Conservation (phyloP, 2,113 vertebrate genomes). For the Oncorhynchus clarkii region DNA sequence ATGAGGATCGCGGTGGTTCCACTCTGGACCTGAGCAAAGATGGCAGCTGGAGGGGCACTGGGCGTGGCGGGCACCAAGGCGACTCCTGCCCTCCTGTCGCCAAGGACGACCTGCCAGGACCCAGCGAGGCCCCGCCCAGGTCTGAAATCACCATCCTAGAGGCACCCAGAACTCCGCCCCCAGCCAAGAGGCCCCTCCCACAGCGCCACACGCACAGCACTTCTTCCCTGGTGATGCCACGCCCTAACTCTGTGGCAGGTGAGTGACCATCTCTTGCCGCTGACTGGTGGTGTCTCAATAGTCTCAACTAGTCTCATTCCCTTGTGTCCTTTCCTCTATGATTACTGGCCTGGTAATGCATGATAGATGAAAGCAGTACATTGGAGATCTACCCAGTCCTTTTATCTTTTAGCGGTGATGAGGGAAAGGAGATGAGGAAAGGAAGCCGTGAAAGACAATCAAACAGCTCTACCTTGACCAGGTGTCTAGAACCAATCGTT, state of each 20-base stretch:
- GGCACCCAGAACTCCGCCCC: conserved; percentile 61
- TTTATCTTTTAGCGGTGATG: too few relatives aligned
- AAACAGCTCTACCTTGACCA: too few relatives aligned
- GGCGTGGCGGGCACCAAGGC: conserved; percentile 63
- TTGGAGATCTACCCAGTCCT: too few relatives aligned
- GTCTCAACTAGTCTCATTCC: too few relatives aligned
- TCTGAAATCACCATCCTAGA: conserved; percentile 30
- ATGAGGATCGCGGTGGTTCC: conserved; percentile 91
- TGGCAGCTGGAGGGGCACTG: conserved; percentile 68
- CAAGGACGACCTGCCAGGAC: conserved; percentile 70
- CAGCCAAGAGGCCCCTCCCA: conserved; percentile 73
- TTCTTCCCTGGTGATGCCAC: conserved; percentile 85
- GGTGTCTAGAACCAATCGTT: too few relatives aligned
- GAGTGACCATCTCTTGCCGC: conserved; percentile 26
- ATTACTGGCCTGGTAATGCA: too few relatives aligned
- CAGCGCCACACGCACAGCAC: conserved; percentile 74
- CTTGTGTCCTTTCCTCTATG: too few relatives aligned
- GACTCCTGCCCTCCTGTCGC: conserved; percentile 75
- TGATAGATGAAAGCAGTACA: too few relatives aligned
- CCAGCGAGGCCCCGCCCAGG: conserved; percentile 62
- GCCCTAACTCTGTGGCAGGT: conserved; percentile 99
- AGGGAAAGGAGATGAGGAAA: too few relatives aligned
- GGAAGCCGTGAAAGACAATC: too few relatives aligned
- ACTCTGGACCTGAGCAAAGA: conserved; percentile 90
- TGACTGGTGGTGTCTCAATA: background rate